Percentiles rank a stretch among this genome's conserved stretches.
Conservation (phyloP, 1,140 invertebrate genomes). For the Polypedilum pembai region DNA sequence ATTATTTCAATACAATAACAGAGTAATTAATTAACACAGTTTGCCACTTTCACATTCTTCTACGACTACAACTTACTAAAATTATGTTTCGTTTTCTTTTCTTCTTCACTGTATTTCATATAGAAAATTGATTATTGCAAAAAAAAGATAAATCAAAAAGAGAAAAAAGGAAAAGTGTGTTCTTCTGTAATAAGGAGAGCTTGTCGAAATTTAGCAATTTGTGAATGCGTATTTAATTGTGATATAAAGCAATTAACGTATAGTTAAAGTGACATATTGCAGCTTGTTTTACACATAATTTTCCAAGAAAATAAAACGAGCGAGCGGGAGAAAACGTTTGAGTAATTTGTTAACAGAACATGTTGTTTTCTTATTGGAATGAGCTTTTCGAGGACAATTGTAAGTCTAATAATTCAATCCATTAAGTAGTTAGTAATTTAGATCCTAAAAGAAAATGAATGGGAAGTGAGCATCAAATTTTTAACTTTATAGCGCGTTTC, state of each 20-base stretch:
- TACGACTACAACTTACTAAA: neutral
- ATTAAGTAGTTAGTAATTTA: no score
- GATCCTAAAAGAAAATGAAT: no score
- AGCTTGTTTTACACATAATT: neutral
- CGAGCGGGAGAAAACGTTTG: neutral
- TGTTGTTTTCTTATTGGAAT: constrained; percentile 18
- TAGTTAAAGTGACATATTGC: neutral
- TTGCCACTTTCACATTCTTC: constrained; percentile 1
- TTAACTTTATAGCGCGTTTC: no score
- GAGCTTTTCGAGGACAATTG: constrained; percentile 26
- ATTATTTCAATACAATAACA: constrained; percentile 1
- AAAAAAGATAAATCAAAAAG: neutral
- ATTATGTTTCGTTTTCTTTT: neutral
- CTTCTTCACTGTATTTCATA: neutral
- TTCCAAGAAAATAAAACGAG: neutral
- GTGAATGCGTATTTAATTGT: no score
- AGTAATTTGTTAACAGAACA: constrained; percentile 11
- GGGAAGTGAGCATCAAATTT: no score
- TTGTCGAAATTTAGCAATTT: neutral
- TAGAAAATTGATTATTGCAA: neutral
- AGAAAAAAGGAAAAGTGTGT: neutral
- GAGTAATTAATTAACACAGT: neutral
- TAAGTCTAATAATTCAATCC: neutral
- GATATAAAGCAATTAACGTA: no score
- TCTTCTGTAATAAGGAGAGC: neutral